phyloP scores from a whole-genome alignment of 2,113 vertebrate species.

The Tragelaphus scriptus region DNA sequence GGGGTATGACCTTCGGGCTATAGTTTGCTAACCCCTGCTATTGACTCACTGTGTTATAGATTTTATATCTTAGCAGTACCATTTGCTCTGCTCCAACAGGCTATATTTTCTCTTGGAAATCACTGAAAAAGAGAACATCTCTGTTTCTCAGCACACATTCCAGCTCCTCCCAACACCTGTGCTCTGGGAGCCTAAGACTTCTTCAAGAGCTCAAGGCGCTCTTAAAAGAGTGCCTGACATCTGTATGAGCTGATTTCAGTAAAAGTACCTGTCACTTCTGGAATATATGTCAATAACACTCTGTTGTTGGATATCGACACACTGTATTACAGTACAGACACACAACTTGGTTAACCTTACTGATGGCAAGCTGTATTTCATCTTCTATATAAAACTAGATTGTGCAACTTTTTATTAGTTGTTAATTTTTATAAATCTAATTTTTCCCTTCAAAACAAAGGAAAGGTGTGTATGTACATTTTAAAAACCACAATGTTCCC shows the following conservation, averaged over 20 bases:
- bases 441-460: not conserved
- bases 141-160: not conserved
- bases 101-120: not conserved
- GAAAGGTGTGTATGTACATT: not conserved
- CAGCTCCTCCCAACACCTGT: not conserved
- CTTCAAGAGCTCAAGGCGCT: not conserved
- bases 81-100: not conserved
- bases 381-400: not conserved
- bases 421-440: not conserved
- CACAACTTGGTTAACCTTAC: not conserved
- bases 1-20: not conserved
- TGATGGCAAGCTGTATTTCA: not conserved
- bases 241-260: not conserved
- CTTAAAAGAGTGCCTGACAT: not conserved
- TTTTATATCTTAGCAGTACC: not conserved
- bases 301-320: not conserved
- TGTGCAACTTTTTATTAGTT: not conserved
- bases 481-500: not conserved
- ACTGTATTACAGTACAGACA: not conserved
- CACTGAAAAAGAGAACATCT: not conserved
- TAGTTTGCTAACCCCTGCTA: not conserved
- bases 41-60: not conserved
- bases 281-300: not conserved
- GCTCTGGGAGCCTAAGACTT: not conserved
- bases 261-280: not conserved